phyloP scores from a whole-genome alignment of 2,888 invertebrate genomes.

The Amaurobius ferox region DNA sequence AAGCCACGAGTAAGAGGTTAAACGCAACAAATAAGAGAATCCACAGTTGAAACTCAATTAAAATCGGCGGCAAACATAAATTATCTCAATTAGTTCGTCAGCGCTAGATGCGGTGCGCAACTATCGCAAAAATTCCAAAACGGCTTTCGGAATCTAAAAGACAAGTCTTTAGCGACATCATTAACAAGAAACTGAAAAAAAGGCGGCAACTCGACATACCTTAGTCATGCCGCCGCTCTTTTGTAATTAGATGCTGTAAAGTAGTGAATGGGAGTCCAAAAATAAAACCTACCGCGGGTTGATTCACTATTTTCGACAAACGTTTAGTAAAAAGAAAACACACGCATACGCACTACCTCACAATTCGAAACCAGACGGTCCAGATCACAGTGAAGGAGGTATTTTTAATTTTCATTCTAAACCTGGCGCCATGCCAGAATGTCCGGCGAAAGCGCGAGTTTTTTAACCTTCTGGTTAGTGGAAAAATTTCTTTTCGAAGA shows the following conservation, averaged over 20 bases:
- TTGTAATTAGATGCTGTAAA: not conserved
- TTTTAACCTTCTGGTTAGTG: slow-evolving; percentile 21
- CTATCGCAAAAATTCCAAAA: too few relatives aligned
- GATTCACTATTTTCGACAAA: slow-evolving; percentile 1
- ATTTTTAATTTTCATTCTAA: slow-evolving; percentile 9
- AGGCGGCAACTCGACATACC: not conserved
- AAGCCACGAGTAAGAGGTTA: too few relatives aligned
- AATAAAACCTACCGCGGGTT: not conserved
- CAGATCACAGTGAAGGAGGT: slow-evolving; percentile 24
- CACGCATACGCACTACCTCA: slow-evolving; percentile 23
- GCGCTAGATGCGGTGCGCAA: too few relatives aligned
- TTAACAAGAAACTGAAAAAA: not conserved
- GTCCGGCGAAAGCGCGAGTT: slow-evolving; percentile 20
- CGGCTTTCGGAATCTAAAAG: too few relatives aligned
- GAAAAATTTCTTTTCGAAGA: slow-evolving; percentile 9
- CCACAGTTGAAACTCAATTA: too few relatives aligned
- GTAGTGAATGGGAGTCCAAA: slow-evolving; percentile 8
- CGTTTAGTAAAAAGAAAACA: slow-evolving; percentile 19
- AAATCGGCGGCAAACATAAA: too few relatives aligned
- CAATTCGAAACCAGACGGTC: slow-evolving; percentile 45
- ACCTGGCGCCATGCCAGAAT: slow-evolving; percentile 43
- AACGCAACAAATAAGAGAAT: too few relatives aligned
- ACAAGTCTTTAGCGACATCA: not conserved
- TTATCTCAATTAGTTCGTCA: too few relatives aligned
- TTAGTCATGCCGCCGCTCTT: not conserved